Evolutionary conservation across 2,888 invertebrate species (phyloP).

Genomic region (Rotaria macrura): DNA sequence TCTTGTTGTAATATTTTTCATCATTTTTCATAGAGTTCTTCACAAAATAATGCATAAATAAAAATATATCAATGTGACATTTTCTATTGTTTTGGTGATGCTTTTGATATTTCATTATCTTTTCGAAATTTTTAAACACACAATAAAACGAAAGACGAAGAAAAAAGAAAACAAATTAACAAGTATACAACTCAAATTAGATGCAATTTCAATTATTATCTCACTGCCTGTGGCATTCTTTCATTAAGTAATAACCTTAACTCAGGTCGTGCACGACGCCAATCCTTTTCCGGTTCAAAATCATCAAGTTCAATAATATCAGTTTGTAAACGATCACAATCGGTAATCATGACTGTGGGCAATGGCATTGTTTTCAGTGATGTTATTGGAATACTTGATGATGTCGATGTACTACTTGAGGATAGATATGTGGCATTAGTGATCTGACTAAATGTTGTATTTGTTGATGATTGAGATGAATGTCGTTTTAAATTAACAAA

Average conservation of each 20-base stretch:
- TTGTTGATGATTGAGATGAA: not conserved
- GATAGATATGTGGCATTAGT: not conserved
- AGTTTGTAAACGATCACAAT: constrained; percentile 21
- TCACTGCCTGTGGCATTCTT: not conserved
- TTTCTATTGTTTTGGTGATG: too few species aligned
- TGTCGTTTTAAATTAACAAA: not conserved
- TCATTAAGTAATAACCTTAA: not conserved
- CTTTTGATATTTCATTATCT: too few species aligned
- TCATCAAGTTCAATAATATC: constrained; percentile 22
- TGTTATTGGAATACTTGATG: not conserved
- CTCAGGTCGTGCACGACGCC: not conserved
- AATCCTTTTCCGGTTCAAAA: constrained; percentile 16
- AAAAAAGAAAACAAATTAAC: not conserved
- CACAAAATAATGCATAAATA: not conserved
- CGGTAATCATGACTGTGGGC: constrained; percentile 6
- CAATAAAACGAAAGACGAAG: too few species aligned
- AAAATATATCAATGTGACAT: not conserved
- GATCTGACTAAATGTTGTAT: not conserved
- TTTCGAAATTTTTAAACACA: too few species aligned
- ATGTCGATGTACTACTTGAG: not conserved
- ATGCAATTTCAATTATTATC: not conserved
- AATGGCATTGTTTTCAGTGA: not conserved
- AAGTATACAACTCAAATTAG: not conserved
- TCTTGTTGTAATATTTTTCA: not conserved
- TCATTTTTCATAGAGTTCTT: too few species aligned